A percentile compares a stretch with the other conserved stretches of the same genome.
phyloP scores from a whole-genome alignment of 2,888 invertebrate species.

The Reticulitermes lucifugus region DNA sequence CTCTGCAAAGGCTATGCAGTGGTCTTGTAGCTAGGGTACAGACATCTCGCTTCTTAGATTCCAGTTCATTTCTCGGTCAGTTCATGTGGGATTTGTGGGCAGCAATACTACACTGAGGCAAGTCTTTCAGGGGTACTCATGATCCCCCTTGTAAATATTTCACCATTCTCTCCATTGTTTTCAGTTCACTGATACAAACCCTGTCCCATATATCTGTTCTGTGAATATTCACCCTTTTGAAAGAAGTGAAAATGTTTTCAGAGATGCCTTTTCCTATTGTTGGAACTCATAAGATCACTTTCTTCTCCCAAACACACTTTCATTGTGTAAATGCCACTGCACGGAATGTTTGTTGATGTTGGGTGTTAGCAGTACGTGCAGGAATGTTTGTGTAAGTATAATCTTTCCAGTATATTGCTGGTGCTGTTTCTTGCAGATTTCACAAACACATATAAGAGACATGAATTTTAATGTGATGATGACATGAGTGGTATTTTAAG shows the following conservation, averaged over 20 bases:
- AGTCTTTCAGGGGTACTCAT: neutral
- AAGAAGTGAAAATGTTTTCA: too few relatives aligned
- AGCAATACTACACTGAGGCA: neutral
- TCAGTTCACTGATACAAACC: too few relatives aligned
- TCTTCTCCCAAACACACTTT: neutral
- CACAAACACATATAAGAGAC: neutral
- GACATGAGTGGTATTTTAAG: neutral
- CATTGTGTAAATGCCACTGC: conserved; percentile 8
- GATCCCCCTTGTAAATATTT: too few relatives aligned
- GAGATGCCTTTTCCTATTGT: too few relatives aligned
- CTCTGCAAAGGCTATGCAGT: too few relatives aligned
- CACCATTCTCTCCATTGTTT: too few relatives aligned
- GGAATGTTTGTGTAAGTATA: neutral
- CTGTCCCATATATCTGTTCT: too few relatives aligned
- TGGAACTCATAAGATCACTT: too few relatives aligned
- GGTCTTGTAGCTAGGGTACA: neutral
- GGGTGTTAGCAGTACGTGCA: neutral
- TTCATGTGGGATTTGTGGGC: neutral
- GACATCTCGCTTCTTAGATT: neutral
- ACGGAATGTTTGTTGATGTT: neutral
- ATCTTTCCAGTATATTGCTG: neutral
- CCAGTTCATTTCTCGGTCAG: neutral
- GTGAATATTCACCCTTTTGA: too few relatives aligned
- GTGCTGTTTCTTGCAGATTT: neutral
- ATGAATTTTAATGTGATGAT: neutral